Evolutionary conservation across 2,113 vertebrate species (phyloP).

Genomic region (Mormyrus iriodes): DNA sequence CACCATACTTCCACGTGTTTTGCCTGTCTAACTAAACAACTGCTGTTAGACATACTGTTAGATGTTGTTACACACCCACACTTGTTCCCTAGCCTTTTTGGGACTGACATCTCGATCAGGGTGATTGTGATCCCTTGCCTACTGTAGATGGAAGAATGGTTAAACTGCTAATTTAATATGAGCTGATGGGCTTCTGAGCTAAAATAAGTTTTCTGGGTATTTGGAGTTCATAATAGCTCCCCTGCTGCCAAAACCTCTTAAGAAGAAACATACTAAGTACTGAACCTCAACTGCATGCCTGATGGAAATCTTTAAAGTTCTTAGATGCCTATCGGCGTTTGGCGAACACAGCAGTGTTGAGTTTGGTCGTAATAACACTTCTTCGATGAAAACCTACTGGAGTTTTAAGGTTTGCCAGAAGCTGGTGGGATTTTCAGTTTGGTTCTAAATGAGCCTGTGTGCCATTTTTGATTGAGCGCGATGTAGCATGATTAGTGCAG

Average conservation of each 20-base stretch:
- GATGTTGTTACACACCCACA: not conserved
- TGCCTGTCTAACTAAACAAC: conserved; percentile 16
- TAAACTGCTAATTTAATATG: not conserved
- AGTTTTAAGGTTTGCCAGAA: not conserved
- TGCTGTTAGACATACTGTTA: not conserved
- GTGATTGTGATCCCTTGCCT: not conserved
- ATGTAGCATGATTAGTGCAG: not conserved
- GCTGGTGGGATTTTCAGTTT: not conserved
- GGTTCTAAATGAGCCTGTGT: not conserved
- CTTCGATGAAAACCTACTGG: not conserved
- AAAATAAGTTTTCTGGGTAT: not conserved
- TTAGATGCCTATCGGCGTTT: not conserved
- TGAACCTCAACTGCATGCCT: not conserved
- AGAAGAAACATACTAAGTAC: not conserved
- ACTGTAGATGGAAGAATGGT: not conserved
- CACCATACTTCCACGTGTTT: conserved; percentile 27
- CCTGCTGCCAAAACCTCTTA: not conserved
- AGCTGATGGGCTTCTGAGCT: not conserved
- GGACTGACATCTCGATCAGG: not conserved
- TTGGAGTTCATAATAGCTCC: not conserved
- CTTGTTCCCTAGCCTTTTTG: not conserved
- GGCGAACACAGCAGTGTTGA: not conserved
- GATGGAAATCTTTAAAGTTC: not conserved
- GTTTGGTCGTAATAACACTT: not conserved
- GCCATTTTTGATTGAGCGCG: not conserved